A percentile compares a stretch with the other conserved stretches of the same genome.
Conservation (phyloP, 1,140 invertebrate species). For the Drosophila ohnishii region DNA sequence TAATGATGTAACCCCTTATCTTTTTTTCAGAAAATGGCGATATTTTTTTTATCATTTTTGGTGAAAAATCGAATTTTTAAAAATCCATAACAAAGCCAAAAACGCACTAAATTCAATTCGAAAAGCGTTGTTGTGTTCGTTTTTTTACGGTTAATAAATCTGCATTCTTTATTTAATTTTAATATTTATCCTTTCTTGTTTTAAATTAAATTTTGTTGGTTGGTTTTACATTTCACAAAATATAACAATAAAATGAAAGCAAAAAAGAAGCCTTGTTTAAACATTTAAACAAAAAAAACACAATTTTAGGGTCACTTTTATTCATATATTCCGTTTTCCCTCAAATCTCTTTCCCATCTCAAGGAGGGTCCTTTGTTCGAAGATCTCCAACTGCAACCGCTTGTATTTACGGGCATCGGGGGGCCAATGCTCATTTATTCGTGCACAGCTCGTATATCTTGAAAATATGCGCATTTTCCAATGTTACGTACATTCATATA, state of each 20-base stretch:
- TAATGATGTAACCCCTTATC: too few relatives aligned
- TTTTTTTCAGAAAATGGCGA: too few relatives aligned
- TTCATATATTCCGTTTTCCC: neutral
- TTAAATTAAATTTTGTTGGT: neutral
- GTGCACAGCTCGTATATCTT: conserved; percentile 15
- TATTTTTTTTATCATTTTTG: too few relatives aligned
- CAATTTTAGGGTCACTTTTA: neutral
- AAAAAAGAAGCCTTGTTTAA: neutral
- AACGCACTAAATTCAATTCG: too few relatives aligned
- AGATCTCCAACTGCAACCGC: conserved; percentile 26
- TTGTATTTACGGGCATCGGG: conserved; percentile 18
- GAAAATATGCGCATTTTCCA: conserved; percentile 30
- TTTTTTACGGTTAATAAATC: too few relatives aligned
- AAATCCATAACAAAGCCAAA: too few relatives aligned
- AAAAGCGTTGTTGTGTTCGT: too few relatives aligned
- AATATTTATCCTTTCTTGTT: too few relatives aligned
- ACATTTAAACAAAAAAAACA: neutral
- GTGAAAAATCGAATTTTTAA: too few relatives aligned
- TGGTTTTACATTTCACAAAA: neutral
- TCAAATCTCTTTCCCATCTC: neutral
- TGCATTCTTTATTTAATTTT: too few relatives aligned
- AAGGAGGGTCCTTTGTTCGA: conserved; percentile 1
- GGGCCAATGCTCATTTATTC: conserved; percentile 7
- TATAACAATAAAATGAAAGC: neutral
- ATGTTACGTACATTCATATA: neutral